Percentiles rank a stretch among this genome's conserved stretches.
Evolutionary conservation across 2,797 vertebrate genomes (phyloP).

Genomic region (Bradypodion pumilum): DNA sequence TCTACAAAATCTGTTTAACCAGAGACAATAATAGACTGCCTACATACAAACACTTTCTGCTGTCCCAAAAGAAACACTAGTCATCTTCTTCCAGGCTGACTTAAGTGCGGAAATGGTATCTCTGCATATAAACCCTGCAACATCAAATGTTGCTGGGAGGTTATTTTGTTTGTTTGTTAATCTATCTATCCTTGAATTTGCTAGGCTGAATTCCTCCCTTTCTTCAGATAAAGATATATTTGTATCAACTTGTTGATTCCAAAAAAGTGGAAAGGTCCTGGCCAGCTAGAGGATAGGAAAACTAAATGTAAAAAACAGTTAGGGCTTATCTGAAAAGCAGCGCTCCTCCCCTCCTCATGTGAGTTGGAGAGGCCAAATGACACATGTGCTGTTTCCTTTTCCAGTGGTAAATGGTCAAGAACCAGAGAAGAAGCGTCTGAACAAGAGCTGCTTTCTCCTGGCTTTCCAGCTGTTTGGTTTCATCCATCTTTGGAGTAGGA

Average conservation of each 20-base stretch:
- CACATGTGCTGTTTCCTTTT: slow-evolving; percentile 76
- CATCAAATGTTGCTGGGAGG: neutral
- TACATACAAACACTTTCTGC: neutral
- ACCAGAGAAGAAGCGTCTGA: slow-evolving; percentile 58
- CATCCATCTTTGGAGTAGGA: slow-evolving; percentile 50
- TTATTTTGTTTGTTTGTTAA: neutral
- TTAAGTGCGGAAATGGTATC: neutral
- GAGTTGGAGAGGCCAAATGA: slow-evolving; percentile 71
- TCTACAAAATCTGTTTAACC: neutral
- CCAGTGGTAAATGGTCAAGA: slow-evolving; percentile 69
- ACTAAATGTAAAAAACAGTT: slow-evolving; percentile 62
- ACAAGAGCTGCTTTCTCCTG: slow-evolving; percentile 68
- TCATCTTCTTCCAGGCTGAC: neutral
- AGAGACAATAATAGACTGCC: neutral
- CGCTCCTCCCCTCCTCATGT: slow-evolving; percentile 77
- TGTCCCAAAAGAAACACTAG: slow-evolving; percentile 9
- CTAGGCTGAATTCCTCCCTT: neutral
- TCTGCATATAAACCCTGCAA: slow-evolving; percentile 15
- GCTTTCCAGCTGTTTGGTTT: slow-evolving; percentile 63
- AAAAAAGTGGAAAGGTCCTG: slow-evolving; percentile 22
- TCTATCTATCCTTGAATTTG: neutral
- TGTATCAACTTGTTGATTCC: slow-evolving; percentile 54
- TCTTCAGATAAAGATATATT: slow-evolving; percentile 47
- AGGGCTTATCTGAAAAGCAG: slow-evolving; percentile 72
- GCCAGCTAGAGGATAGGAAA: slow-evolving; percentile 54